Evolutionary conservation across 2,888 invertebrate genomes (phyloP).

Genomic region (Meiosimyza platycephala): DNA sequence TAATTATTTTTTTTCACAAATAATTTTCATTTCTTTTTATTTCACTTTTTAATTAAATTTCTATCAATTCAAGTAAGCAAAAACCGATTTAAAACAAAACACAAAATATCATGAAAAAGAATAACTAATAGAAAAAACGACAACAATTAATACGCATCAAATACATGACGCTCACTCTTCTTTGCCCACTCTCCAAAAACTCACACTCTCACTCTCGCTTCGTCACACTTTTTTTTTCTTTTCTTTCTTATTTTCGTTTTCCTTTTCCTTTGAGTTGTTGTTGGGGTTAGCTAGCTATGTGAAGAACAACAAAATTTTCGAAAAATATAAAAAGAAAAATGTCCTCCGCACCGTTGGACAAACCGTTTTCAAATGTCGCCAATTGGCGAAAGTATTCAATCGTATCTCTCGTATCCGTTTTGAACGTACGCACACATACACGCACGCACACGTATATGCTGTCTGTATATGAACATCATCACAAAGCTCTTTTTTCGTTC

Average conservation of each 20-base stretch:
- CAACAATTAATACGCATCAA: no score
- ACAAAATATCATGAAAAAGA: no score
- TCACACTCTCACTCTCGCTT: neutral
- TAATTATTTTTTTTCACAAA: no score
- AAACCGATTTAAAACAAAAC: no score
- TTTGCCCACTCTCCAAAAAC: neutral
- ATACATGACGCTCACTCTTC: neutral
- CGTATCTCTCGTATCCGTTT: constrained; percentile 15
- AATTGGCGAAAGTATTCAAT: constrained; percentile 28
- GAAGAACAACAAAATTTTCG: constrained; percentile 7
- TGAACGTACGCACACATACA: neutral
- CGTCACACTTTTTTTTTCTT: neutral
- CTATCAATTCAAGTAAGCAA: no score
- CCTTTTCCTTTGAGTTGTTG: neutral
- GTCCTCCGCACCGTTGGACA: constrained; percentile 48
- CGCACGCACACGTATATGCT: no score
- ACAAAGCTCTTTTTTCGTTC: constrained; percentile 6
- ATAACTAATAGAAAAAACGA: no score
- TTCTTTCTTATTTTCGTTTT: neutral
- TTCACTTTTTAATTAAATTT: no score
- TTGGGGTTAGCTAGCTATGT: neutral
- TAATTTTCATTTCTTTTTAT: no score
- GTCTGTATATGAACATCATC: neutral
- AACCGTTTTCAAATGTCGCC: constrained; percentile 49
- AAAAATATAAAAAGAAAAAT: constrained; percentile 28